Evolutionary conservation across 2,797 vertebrate species (phyloP), one percentile per base, ranked within the genome.

Genomic region (Picus viridis): DNA sequence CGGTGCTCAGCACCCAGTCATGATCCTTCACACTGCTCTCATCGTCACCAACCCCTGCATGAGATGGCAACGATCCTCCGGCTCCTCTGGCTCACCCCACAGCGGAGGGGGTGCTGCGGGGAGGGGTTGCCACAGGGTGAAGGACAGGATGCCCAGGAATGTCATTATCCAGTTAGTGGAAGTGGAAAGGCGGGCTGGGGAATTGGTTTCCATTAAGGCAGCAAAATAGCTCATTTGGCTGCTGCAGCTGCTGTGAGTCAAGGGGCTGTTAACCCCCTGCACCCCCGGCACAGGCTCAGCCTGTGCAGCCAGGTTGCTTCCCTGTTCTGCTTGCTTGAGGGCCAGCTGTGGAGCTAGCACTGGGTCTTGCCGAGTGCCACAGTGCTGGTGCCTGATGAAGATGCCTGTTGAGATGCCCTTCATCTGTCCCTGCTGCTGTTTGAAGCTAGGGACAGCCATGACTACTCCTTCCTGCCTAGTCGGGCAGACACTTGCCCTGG

Each of bases 191-290:
- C 3, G 7, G 36, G 79, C 85, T 84, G 79, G 85, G 86, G 91
- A 95, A 92, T 91, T 83, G 93, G 62, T 94, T 95, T 95, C 95
- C 95, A 91, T 96, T 92, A 96, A 74, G 81, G 81, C 88, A 94
- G 92, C 93, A 85, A 88, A 95, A 95, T 91, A 93, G 90, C 93
- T 94, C 41, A 93, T 96, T 92, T 89, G 85, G 92, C 61, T 6
- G 84, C 89, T 85, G 89, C 27, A 9, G 92, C 83, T 87, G 84
- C 85, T 9, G 51, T 4, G 1, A 75, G 8, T 29, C 32, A 34
- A 79, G 87, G 67, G 89, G 83, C 78, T 67, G 59, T 95, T 97
- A 95, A 96, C 93, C n/a, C 83, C n/a, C 70, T 93, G 68, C 1
- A 6, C 47, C 84, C 84, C 91, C 53, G 2, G 59, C 32, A 16